Evolutionary conservation across 2,113 vertebrate species (phyloP).

Genomic region (Colaptes auratus): DNA sequence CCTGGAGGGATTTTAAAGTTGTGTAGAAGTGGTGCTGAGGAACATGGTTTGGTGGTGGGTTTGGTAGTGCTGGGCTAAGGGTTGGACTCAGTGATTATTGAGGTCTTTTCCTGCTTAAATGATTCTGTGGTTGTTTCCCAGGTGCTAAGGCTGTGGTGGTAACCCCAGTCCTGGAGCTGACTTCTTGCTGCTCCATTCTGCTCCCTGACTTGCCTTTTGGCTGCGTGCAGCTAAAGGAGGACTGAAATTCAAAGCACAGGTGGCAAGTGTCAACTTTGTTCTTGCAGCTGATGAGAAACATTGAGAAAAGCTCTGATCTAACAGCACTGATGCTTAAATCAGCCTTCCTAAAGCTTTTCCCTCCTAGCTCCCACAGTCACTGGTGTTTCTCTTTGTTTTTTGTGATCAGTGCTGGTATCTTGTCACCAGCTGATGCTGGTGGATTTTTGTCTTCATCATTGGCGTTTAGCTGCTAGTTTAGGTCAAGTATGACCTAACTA

Average conservation of each 20-base stretch:
- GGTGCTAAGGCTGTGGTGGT: neutral
- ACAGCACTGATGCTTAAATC: neutral
- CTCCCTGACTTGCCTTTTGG: neutral
- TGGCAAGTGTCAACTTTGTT: neutral
- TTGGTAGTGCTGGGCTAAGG: neutral
- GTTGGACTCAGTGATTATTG: neutral
- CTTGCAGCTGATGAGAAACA: neutral
- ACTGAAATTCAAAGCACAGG: rapidly evolving
- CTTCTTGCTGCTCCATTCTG: neutral
- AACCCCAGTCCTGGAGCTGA: neutral
- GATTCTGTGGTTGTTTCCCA: neutral
- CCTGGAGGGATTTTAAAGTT: neutral
- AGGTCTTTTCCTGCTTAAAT: too few relatives aligned
- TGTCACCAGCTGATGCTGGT: neutral
- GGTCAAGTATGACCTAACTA: rapidly evolving
- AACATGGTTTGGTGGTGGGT: neutral
- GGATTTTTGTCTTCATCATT: rapidly evolving
- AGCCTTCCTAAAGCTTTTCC: neutral
- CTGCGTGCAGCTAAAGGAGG: rapidly evolving
- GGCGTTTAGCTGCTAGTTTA: neutral
- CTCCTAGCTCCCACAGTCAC: rapidly evolving
- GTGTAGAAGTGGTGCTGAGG: neutral
- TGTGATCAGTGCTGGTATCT: rapidly evolving
- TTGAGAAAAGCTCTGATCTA: rapidly evolving
- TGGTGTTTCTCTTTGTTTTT: neutral